phyloP scores from a whole-genome alignment of 2,113 vertebrate genomes.

The Catagonus wagneri region DNA sequence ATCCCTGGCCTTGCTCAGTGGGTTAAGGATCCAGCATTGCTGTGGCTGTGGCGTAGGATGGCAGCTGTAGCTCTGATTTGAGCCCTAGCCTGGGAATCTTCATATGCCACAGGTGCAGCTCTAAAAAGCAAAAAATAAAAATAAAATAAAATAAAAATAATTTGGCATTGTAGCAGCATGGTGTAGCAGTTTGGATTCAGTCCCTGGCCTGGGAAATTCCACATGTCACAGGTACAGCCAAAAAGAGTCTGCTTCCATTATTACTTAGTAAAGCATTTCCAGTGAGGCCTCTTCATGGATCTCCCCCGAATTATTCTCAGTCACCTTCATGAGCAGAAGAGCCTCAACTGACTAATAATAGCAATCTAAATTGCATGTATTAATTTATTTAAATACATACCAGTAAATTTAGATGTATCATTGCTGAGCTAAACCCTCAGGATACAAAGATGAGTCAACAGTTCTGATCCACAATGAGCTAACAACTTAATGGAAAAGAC shows the following conservation, averaged over 20 bases:
- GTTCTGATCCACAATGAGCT: background rate
- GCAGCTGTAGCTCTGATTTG: too few relatives aligned
- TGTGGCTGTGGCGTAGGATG: too few relatives aligned
- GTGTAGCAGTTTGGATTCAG: too few relatives aligned
- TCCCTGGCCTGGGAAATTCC: too few relatives aligned
- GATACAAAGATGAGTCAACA: background rate
- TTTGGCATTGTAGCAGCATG: too few relatives aligned
- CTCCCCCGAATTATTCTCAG: background rate
- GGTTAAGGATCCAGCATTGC: too few relatives aligned
- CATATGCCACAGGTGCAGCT: too few relatives aligned
- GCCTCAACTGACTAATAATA: background rate
- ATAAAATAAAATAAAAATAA: too few relatives aligned
- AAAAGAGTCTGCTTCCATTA: background rate
- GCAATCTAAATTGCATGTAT: background rate
- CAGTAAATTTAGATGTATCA: background rate
- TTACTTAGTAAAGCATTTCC: background rate
- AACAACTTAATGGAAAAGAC: background rate
- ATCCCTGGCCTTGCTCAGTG: too few relatives aligned
- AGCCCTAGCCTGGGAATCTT: too few relatives aligned
- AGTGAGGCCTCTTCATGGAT: background rate
- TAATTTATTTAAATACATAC: conserved; percentile 45
- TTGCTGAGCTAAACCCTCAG: background rate
- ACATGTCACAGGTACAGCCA: too few relatives aligned
- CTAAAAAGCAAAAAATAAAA: too few relatives aligned
- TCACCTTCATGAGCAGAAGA: background rate